Percentiles rank a stretch among this genome's conserved stretches.
Evolutionary conservation across 2,888 invertebrate species (phyloP).

Genomic region (Drosophila neotestacea): DNA sequence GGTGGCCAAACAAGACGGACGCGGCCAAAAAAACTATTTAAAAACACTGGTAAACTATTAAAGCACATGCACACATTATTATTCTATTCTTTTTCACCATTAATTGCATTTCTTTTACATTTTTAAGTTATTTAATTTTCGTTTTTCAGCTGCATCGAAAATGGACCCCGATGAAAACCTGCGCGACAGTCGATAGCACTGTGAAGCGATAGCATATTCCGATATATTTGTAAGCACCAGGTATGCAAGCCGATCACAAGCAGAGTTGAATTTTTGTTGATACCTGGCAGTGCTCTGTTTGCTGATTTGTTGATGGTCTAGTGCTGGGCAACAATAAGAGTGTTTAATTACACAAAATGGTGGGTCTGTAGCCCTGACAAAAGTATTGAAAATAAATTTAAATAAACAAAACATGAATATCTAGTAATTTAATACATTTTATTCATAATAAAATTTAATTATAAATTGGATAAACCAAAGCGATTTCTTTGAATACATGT

Average conservation of each 20-base stretch:
- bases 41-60: constrained; percentile 53
- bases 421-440: too few relatives aligned
- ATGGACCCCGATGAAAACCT: constrained; percentile 63
- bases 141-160: constrained; percentile 66
- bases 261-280: constrained; percentile 11
- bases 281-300: constrained; percentile 1
- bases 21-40: constrained; percentile 52
- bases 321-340: neutral
- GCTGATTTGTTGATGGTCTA: neutral
- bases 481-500: too few relatives aligned
- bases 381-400: neutral
- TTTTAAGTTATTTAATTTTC: constrained; percentile 66
- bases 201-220: constrained; percentile 32
- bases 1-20: constrained; percentile 56
- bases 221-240: constrained; percentile 14
- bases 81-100: constrained; percentile 34
- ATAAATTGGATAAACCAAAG: too few relatives aligned
- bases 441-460: too few relatives aligned
- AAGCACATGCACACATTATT: constrained; percentile 60
- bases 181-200: constrained; percentile 56
- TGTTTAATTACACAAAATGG: neutral
- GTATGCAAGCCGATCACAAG: constrained; percentile 5
- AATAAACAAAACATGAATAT: too few relatives aligned
- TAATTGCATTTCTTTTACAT: constrained; percentile 63
- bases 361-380: neutral